Evolutionary conservation across 2,113 vertebrate genomes (phyloP), one percentile per base, ranked within the genome.

Genomic region (Pygathrix nemaeus): DNA sequence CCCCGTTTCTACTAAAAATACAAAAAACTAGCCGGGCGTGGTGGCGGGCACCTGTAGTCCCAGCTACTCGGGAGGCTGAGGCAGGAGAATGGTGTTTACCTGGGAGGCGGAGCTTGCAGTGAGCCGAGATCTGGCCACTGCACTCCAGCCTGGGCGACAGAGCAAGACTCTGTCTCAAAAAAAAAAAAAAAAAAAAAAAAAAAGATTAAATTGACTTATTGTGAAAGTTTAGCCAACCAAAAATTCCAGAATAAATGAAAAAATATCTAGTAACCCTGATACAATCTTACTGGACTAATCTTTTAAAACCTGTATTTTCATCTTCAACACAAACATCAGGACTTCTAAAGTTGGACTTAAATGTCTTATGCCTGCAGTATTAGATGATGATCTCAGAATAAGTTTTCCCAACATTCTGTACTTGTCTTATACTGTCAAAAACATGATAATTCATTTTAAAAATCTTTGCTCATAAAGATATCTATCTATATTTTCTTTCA

Each of bases 241-340:
- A 96, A 95, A 94, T 81, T 43, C 50, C 88, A 93, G 8, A 25
- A 57, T 86, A 97, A 98, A 83, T 95, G 50, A 97, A 97, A 98
- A 85, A 98, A 91, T 87, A 82, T 11, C 12, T 52, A 96, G 75
- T 72, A 96, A 70, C 61, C 38, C 21, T 94, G 21, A 89, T 93
- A 86, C 1, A n/a, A 83, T 21, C 73, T 97, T 98, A 95, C 13
- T 86, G 57, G 23, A 59, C 23, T 73, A n/a, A 10, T 81, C 73
- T 95, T 92, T 75, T 76, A 78, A 83, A 84, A 79, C 11, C 3
- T 52, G 35, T 25, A 38, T 94, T 96, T 98, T 97, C 59, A 59
- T 96, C 59, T 57, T 73, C 78, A 18, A 43, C 48, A 76, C 81
- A 78, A 85, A 96, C 66, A 70, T 87, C 11, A 97, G 90, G 57